Evolutionary conservation across 2,888 invertebrate genomes (phyloP).

Genomic region (Myopa testacea): DNA sequence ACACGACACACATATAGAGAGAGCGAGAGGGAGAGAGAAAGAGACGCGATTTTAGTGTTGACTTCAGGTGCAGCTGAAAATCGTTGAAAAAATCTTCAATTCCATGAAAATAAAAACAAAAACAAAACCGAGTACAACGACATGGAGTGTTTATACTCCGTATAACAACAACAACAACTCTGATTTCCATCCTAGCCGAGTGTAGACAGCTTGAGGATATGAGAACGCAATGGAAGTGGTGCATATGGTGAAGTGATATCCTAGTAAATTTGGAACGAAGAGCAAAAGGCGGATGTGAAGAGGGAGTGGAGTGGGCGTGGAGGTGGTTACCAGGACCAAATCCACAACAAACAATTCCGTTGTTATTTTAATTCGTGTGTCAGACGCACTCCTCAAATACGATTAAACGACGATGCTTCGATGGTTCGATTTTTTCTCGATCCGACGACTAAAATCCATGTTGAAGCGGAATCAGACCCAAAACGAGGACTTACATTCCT

Average conservation of each 20-base stretch:
- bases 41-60: neutral
- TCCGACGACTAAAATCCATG: too few relatives aligned
- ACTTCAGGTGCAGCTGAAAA: neutral
- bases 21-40: neutral
- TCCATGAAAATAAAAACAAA: neutral
- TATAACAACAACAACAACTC: neutral
- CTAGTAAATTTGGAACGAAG: too few relatives aligned
- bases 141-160: neutral
- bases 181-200: neutral
- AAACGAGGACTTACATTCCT: too few relatives aligned
- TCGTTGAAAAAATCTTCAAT: neutral
- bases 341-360: conserved; percentile 1
- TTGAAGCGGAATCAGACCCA: too few relatives aligned
- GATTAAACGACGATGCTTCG: conserved; percentile 5
- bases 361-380: conserved; percentile 45
- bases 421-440: too few relatives aligned
- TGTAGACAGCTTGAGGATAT: neutral
- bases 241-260: neutral
- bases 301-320: neutral
- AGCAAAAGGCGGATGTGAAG: too few relatives aligned
- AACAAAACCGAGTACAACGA: neutral
- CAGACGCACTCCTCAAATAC: conserved; percentile 31
- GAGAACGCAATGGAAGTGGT: neutral
- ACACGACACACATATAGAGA: neutral
- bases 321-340: too few relatives aligned